Conservation (phyloP, 2,113 vertebrate genomes). For the Anoplopoma fimbria region DNA sequence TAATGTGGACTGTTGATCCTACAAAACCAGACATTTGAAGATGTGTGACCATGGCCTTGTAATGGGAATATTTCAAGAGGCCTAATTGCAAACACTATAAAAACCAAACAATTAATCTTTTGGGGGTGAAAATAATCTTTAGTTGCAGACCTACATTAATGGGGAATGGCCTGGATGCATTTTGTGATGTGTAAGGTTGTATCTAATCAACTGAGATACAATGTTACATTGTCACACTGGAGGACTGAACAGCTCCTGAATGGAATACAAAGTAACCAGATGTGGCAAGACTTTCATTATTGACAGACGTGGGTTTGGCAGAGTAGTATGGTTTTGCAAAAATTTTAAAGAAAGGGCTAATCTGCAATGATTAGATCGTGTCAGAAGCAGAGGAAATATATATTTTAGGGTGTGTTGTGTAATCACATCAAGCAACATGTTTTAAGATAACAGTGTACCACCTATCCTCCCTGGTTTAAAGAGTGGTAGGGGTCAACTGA, state of each 20-base stretch:
- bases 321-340: background rate
- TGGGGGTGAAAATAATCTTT: background rate
- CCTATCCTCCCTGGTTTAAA: background rate
- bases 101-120: background rate
- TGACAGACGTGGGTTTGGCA: background rate
- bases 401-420: background rate
- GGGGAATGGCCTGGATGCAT: background rate
- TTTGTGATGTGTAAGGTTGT: background rate
- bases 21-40: background rate
- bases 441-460: background rate
- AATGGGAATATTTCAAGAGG: background rate
- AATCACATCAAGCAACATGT: background rate
- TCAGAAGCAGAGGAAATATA: background rate
- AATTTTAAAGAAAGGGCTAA: background rate
- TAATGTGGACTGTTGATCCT: background rate
- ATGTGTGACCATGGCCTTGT: background rate
- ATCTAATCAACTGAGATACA: background rate
- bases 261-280: background rate
- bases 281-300: background rate
- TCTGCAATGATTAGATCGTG: constrained; percentile 12
- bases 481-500: background rate
- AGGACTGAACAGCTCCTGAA: background rate
- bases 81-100: background rate
- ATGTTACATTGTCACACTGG: background rate
- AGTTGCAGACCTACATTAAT: background rate